Base-by-base conservation (phyloP, 2,888 invertebrate species). In the Cephus nigrinus region DNA sequence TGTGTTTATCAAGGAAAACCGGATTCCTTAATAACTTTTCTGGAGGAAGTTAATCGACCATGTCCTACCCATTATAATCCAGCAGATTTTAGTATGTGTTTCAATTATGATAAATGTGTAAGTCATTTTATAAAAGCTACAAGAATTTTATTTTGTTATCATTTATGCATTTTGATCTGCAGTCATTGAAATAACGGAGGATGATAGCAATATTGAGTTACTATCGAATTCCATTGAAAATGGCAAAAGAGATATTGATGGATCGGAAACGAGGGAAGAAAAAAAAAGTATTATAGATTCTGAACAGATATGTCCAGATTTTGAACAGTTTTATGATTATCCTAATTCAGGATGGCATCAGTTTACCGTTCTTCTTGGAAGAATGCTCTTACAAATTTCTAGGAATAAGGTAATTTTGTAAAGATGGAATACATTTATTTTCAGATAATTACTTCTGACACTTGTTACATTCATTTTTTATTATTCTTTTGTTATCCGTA, bases 1-100 rank as follows among this genome's bases (percentile, higher is more conserved):
- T 95, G 95, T 85, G 93, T 95, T 74, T 95, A 93, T 88, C 95
- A 95, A 85, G 95, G 95, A 0, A 93, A 93, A 31, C 94, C 94
- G 0, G 86, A 91, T 1, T 93, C 94, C 0, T 92, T 95, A 86
- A 93, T 95, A 11, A 93, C 95, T 3, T 94, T 94, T 83, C 85
- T 95, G 76, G 91, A 92, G 3, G 92, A 93, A 78, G 92, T 93
- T 0, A 93, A 94, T 15, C 86, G 94, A 23, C 92, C 93, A 15
- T 95, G 95, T 81, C 95, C 95, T 0, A 92, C 92, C 74, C 93
- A 94, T 86, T 94, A 95, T 86, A 95, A 95, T 83, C 95, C 95
- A n/a, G 94, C 95, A 76, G 95, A 95, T 91, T 95, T 93, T 84
- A 94, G 95, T 95, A 90, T 93, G 94, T 92, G 5, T 55, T 55